Conservation (phyloP, 1,140 invertebrate genomes). For the Mya arenaria region DNA sequence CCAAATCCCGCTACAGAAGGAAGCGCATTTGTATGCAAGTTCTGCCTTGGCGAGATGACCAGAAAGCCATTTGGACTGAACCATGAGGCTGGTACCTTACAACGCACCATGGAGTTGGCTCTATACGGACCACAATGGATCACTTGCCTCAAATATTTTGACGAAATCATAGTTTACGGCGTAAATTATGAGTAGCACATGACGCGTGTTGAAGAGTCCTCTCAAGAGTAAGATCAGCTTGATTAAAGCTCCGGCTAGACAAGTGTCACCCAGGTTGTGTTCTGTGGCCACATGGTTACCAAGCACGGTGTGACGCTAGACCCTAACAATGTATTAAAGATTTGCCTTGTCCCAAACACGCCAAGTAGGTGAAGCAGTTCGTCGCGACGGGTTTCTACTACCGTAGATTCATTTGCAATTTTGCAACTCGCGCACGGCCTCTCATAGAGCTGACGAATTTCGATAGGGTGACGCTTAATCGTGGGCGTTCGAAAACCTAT, state of each 20-base stretch:
- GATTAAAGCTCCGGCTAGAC: conserved; percentile 18
- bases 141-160: conserved; percentile 21
- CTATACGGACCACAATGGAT: conserved; percentile 27
- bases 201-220: neutral
- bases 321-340: no score
- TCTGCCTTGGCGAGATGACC: neutral
- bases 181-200: neutral
- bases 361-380: no score
- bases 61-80: no score
- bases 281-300: conserved; percentile 8
- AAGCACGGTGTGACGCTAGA: no score
- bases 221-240: neutral
- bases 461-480: conserved; percentile 35
- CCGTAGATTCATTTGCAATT: conserved; percentile 22
- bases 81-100: neutral
- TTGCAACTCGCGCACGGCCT: conserved; percentile 36
- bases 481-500: conserved; percentile 44
- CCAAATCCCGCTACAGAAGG: conserved; percentile 75
- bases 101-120: neutral
- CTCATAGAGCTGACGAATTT: conserved; percentile 29
- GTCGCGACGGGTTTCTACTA: no score
- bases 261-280: conserved; percentile 53
- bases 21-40: conserved; percentile 73
- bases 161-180: conserved; percentile 41
- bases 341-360: no score